Conservation (phyloP, 2,113 vertebrate species). For the Ochotona princeps region DNA sequence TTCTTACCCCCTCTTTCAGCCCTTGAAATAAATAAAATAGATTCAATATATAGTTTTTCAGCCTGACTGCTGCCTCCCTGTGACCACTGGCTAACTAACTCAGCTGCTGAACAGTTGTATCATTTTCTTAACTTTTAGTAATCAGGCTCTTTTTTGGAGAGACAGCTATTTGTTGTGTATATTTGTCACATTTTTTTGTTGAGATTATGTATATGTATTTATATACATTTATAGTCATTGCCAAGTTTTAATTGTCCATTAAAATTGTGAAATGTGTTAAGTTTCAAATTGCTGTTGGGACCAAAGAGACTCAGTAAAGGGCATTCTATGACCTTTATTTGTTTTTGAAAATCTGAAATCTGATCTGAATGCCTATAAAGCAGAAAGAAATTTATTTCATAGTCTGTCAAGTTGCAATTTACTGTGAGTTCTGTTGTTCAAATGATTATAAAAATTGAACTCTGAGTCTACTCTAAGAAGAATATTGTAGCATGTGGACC, state of each 20-base stretch:
- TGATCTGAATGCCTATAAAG: not conserved
- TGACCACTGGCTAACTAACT: not conserved
- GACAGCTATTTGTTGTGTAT: not conserved
- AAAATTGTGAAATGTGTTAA: not conserved
- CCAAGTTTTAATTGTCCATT: not conserved
- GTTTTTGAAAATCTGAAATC: slow-evolving; percentile 37
- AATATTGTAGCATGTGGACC: not conserved
- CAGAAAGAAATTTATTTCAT: not conserved
- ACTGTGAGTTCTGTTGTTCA: not conserved
- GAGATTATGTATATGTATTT: not conserved
- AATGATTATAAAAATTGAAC: not conserved
- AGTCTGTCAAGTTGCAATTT: not conserved
- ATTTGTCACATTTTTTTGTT: not conserved
- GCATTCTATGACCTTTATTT: not conserved
- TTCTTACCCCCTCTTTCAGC: no score
- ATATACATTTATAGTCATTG: not conserved
- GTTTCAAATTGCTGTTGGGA: not conserved
- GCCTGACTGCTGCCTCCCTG: not conserved
- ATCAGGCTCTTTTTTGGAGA: not conserved
- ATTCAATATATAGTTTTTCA: no score
- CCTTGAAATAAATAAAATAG: no score
- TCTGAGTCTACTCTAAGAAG: not conserved
- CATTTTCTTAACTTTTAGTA: not conserved
- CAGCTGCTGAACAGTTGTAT: not conserved
- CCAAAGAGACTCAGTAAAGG: not conserved